Evolutionary conservation across 1,140 invertebrate genomes (phyloP).

Genomic region (Brachionus paranguensis): DNA sequence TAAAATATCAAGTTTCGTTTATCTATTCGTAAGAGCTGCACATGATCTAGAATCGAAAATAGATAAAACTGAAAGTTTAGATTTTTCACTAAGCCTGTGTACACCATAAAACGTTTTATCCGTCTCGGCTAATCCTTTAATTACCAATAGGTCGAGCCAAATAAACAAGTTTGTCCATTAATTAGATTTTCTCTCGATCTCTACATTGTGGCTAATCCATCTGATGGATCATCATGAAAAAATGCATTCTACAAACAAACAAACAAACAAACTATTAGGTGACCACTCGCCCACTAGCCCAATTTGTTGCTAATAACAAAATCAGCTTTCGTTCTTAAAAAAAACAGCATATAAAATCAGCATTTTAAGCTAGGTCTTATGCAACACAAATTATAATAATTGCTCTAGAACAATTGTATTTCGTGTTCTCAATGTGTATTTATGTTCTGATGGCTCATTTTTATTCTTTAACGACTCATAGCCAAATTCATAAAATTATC

Average conservation of each 20-base stretch:
- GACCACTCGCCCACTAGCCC: neutral
- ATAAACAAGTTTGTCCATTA: constrained; percentile 28
- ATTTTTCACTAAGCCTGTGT: neutral
- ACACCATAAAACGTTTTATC: neutral
- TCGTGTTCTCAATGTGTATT: neutral
- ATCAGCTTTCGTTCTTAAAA: neutral
- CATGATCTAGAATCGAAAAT: neutral
- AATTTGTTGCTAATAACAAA: neutral
- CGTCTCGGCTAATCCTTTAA: constrained; percentile 25
- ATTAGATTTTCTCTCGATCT: constrained; percentile 4
- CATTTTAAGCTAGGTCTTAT: neutral
- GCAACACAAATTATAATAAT: neutral
- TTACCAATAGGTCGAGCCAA: constrained; percentile 17
- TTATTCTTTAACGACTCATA: neutral
- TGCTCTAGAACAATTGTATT: constrained; percentile 12
- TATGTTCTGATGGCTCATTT: neutral
- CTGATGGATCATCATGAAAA: neutral
- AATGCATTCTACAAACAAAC: neutral
- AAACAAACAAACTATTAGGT: neutral
- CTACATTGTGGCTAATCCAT: neutral
- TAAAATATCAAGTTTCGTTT: neutral
- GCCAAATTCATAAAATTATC: constrained; percentile 23
- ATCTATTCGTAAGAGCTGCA: neutral
- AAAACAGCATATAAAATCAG: neutral
- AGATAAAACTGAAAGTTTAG: constrained; percentile 10